phyloP scores from a whole-genome alignment of 2,797 vertebrate genomes.

The Poecilia picta region DNA sequence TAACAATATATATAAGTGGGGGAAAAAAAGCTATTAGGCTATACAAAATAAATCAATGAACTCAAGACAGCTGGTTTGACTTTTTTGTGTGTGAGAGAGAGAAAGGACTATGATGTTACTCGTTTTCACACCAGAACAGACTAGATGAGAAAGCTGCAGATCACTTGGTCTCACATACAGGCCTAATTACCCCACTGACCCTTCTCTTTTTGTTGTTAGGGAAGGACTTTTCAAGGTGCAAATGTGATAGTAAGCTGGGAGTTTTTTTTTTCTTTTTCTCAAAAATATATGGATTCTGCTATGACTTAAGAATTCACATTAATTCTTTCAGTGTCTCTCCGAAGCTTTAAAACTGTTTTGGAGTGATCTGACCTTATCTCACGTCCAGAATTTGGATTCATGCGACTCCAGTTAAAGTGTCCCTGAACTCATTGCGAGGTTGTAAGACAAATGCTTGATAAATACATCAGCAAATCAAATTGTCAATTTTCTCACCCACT shows the following conservation, averaged over 20 bases:
- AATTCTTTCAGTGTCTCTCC: not conserved
- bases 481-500: slow-evolving; percentile 1
- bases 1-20: not conserved
- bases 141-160: not conserved
- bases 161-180: not conserved
- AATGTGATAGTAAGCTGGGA: not conserved
- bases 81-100: not conserved
- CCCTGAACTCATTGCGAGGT: not conserved
- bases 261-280: not conserved
- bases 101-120: not conserved
- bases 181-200: not conserved
- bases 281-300: not conserved
- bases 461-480: not conserved
- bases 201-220: not conserved
- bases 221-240: not conserved
- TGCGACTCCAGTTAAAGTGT: not conserved
- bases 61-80: not conserved
- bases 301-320: not conserved
- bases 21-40: not conserved
- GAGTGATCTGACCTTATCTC: not conserved
- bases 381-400: not conserved
- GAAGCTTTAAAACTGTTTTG: not conserved
- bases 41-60: not conserved
- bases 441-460: not conserved
- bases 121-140: not conserved